Percentiles rank a stretch among this genome's conserved stretches.
Conservation (phyloP, 2,888 invertebrate species). For the Dynastes maya region DNA sequence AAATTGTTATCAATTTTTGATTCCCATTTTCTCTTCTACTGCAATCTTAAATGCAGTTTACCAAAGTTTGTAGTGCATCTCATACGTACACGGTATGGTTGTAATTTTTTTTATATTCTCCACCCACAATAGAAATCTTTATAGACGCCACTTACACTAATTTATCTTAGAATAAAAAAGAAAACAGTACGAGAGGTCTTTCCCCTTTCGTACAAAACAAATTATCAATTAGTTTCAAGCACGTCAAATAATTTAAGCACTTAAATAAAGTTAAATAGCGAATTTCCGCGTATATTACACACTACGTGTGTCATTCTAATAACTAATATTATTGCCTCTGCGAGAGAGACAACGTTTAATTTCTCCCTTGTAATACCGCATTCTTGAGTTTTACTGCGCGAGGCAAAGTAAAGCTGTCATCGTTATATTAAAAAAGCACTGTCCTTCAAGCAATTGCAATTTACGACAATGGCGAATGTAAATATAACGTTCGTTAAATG, state of each 20-base stretch:
- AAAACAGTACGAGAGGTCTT: conserved; percentile 5
- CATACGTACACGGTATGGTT: background rate
- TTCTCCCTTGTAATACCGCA: conserved; percentile 1
- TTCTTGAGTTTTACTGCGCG: conserved; percentile 11
- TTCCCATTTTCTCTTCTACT: no score
- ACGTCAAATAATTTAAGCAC: conserved; percentile 19
- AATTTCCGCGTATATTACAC: conserved; percentile 29
- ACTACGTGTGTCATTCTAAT: background rate
- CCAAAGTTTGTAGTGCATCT: background rate
- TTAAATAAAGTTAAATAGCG: conserved; percentile 32
- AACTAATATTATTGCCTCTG: background rate
- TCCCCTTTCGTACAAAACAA: conserved; percentile 14
- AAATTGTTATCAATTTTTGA: no score
- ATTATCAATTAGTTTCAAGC: conserved; percentile 10
- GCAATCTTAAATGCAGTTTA: no score
- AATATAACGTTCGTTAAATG: background rate
- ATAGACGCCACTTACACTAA: background rate
- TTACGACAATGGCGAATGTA: conserved; percentile 9
- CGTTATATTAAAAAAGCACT: background rate
- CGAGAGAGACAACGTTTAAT: background rate
- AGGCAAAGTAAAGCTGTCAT: background rate
- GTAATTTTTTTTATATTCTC: background rate
- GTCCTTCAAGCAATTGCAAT: conserved; percentile 20
- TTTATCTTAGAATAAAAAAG: background rate
- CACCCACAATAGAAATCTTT: background rate